These are phyloP conservation scores for Eulithis prunata DNA, from an alignment of 2,888 invertebrate species.

Conservation along the genomic window DNA sequence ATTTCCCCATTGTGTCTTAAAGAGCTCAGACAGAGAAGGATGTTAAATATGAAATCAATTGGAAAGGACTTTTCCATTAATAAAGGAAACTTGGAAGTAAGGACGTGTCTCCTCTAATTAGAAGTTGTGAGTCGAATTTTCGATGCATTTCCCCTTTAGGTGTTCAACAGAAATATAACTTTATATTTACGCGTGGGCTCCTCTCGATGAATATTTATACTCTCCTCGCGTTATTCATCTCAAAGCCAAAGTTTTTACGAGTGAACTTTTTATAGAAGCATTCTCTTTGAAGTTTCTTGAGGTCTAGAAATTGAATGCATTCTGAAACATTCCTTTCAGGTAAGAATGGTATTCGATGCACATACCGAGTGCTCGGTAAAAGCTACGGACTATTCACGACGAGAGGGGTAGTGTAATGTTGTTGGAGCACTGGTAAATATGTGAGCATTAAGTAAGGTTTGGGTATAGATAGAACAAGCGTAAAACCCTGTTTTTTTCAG, in stretches of 20 bases:
- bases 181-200: constrained; percentile 78
- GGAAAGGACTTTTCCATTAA: constrained; percentile 75
- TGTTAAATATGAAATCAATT: constrained; percentile 78
- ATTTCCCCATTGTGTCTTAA: constrained; percentile 36
- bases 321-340: constrained; percentile 44
- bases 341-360: constrained; percentile 34
- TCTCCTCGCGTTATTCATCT: constrained; percentile 73
- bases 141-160: constrained; percentile 72
- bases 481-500: not conserved
- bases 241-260: constrained; percentile 70
- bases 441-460: constrained; percentile 13
- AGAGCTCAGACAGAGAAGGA: constrained; percentile 48
- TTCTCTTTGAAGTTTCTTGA: constrained; percentile 63
- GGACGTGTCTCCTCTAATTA: constrained; percentile 78
- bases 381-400: constrained; percentile 18
- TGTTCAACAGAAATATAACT: constrained; percentile 79
- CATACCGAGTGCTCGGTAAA: constrained; percentile 24
- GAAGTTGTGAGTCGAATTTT: constrained; percentile 80
- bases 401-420: constrained; percentile 9
- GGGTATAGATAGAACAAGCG: constrained; percentile 5
- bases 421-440: constrained; percentile 10
- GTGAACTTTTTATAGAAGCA: constrained; percentile 64
- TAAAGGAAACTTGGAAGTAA: constrained; percentile 70
- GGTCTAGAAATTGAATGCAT: constrained; percentile 57
- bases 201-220: constrained; percentile 80